These are phyloP conservation scores for Tauraco erythrolophus DNA, from an alignment of 2,113 vertebrate genomes.

Conservation along the genomic window DNA sequence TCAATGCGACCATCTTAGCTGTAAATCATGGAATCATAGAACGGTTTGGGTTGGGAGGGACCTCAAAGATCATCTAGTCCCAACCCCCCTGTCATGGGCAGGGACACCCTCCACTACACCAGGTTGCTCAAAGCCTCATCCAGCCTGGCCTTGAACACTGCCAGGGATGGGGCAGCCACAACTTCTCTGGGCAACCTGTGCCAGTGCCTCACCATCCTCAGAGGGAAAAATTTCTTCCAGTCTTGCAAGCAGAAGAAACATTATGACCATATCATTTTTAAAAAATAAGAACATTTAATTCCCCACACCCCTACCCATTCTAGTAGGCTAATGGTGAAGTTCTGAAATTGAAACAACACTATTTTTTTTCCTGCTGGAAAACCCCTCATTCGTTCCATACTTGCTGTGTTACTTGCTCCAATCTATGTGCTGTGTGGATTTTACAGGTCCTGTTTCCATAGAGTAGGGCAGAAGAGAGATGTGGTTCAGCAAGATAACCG, in stretches of 20 bases:
- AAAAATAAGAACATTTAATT: background rate
- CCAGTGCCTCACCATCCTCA: no score
- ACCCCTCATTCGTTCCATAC: background rate
- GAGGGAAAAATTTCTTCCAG: background rate
- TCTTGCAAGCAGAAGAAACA: background rate
- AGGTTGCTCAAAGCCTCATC: no score
- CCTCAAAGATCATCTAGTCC: no score
- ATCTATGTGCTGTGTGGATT: background rate
- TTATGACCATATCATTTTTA: background rate
- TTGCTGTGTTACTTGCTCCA: background rate
- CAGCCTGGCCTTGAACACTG: no score
- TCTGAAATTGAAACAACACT: background rate
- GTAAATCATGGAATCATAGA: no score
- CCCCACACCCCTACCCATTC: background rate
- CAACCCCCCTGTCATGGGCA: no score
- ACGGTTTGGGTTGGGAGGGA: no score
- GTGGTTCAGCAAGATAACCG: background rate
- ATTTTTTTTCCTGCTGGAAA: background rate
- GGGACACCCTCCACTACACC: no score
- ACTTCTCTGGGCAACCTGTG: no score
- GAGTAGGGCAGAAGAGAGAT: background rate
- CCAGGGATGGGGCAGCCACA: no score
- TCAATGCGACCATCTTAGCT: background rate
- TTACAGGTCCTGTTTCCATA: background rate
- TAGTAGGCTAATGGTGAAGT: background rate